A percentile compares a stretch with the other conserved stretches of the same genome.
phyloP scores from a whole-genome alignment of 2,113 vertebrate species.

The Gymnarchus niloticus region DNA sequence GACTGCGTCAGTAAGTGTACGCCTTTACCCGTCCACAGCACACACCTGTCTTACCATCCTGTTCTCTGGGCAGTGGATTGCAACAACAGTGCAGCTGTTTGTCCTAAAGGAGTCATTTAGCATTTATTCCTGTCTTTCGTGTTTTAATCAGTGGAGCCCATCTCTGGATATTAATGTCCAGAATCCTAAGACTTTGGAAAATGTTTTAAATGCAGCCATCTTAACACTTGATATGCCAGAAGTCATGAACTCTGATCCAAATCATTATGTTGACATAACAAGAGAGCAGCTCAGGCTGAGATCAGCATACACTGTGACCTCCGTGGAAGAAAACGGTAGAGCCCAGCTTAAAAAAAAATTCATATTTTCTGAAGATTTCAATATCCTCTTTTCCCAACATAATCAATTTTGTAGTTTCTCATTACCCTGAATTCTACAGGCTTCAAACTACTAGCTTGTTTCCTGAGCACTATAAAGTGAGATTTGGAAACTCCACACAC shows the following conservation, averaged over 20 bases:
- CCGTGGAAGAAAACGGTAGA: not conserved
- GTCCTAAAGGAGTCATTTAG: no score
- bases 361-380: no score
- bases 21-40: not conserved
- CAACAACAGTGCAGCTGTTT: not conserved
- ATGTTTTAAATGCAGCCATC: not conserved
- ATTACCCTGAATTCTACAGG: not conserved
- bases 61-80: no score
- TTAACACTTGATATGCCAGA: not conserved
- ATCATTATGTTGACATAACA: not conserved
- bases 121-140: not conserved
- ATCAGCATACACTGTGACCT: not conserved
- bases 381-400: no score
- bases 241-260: not conserved
- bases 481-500: not conserved
- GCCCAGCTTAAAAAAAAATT: no score
- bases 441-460: not conserved
- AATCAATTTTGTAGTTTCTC: not conserved
- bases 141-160: not conserved
- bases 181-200: not conserved
- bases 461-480: not conserved
- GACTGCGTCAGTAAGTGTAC: conserved; percentile 72
- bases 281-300: not conserved
- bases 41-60: no score
- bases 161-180: not conserved